Evolutionary conservation across 64 coral and sea anemone species (phyloP), one percentile per base, ranked within the genome.

Genomic region (Pocillopora verrucosa): DNA sequence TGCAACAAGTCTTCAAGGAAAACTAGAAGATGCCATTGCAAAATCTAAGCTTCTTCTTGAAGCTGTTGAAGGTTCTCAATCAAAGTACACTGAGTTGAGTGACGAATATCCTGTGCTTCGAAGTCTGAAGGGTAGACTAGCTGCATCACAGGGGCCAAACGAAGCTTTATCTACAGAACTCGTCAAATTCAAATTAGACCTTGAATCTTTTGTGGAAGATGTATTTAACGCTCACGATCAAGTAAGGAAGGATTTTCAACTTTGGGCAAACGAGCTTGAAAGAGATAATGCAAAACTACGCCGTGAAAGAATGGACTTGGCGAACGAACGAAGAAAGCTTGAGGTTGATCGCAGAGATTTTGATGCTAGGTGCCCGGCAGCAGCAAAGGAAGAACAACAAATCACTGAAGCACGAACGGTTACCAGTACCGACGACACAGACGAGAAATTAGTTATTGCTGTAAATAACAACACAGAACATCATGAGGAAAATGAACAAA

Each of bases 21-120:
- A 80, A 45, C 59, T 93, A 20, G 92, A 93, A 75, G 92, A 77
- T 89, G 92, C 78, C 76, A 35, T 93, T 37, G 83, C 72, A 56
- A 76, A 89, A 84, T 89, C 73, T 15, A 60, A 88, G 72, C 74
- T 78, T 11, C 72, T 93, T 16, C 79, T 89, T 68, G 60, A 88
- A 73, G 79, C 78, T 72, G 58, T 93, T 12, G 78, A 93, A 69
- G 35, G 34, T 11, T 93, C 70, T 14, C 87, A 89, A 56, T 61
- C 73, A 19, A 74, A 89, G 68, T 77, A 58, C 63, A 59, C 58
- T 34, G 36, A 89, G 77, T 56, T 45, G 13, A 73, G 61, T 19
- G 87, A 56, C 59, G 79, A 83, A 58, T 75, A 63, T 20, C 45
- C 61, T 22, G 34, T 78, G 59, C 76, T 85, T 34, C 87, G 30